Conservation (phyloP, 2,113 vertebrate genomes). For the Rhea americana region DNA sequence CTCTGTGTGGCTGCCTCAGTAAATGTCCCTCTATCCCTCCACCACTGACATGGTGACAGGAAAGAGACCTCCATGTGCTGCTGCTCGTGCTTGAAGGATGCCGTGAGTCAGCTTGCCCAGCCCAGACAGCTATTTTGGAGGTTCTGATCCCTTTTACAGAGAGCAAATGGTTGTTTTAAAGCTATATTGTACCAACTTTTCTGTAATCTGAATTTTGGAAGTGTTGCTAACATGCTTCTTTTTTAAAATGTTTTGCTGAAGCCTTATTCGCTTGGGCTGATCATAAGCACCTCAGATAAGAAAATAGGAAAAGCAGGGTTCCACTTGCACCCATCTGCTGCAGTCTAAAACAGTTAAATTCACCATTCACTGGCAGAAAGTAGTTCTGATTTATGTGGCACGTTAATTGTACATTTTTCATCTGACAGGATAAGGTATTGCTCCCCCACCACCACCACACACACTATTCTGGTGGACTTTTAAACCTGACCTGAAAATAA, state of each 20-base stretch:
- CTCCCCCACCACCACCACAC: too few species aligned
- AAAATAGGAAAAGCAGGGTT: conserved; percentile 17
- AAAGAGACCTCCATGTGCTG: neutral
- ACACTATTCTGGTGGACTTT: neutral
- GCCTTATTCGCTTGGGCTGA: neutral
- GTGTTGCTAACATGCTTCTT: neutral
- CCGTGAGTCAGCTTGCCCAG: neutral
- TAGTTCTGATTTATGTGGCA: conserved; percentile 38
- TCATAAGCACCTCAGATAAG: conserved; percentile 13
- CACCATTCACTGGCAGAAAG: neutral
- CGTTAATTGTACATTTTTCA: neutral
- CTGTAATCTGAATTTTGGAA: neutral
- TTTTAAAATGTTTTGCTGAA: neutral
- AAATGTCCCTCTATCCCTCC: neutral
- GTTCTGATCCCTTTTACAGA: neutral
- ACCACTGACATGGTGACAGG: neutral
- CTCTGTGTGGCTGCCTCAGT: neutral
- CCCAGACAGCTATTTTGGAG: neutral
- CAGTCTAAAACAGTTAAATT: conserved; percentile 36
- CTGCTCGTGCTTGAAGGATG: neutral
- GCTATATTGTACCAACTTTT: neutral
- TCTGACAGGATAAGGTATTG: conserved; percentile 12
- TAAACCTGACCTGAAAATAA: conserved; percentile 1
- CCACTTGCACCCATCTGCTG: conserved; percentile 24
- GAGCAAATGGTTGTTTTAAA: neutral